Evolutionary conservation across 1,140 invertebrate genomes (phyloP), one percentile per base, ranked within the genome.

Genomic region (Drosophila obscura): DNA sequence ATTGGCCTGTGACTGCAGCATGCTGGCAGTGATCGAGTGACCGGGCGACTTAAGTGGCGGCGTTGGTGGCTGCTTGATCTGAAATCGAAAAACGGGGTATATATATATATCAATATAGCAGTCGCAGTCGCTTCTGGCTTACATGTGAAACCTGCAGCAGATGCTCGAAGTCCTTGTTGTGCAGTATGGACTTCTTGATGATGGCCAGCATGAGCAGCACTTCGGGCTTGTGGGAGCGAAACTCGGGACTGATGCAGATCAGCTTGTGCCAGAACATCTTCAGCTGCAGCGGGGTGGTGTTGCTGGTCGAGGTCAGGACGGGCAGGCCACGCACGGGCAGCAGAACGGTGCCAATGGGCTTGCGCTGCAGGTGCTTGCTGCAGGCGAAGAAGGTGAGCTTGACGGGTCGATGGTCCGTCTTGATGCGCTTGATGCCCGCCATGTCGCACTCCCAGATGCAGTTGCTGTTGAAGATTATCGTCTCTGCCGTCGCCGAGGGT

Each of bases 361-460:
- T 85, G 0, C 76, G 66, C 9, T 73, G 53, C 6, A 22, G 13
- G 7, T 45, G 43, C 4, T 9, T 9, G 7, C 46, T 64, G 24
- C 73, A 69, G 11, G 80, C 43, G 19, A 51, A 77, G 43, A 88
- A 90, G 8, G 75, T 73, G 5, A 91, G 11, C 56, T 91, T 91
- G 0, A 91, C 80, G 6, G 90, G 90, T 0, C 90, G 79, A 53
- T 91, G 87, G 9, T 91, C 90, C 0, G 85, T 91, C 55, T 91
- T 91, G 7, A 91, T 83, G 35, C 85, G 79, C 56, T 91, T 91
- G 13, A 91, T 74, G 4, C 87, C 89, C 0, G 68, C 56, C 41
- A 91, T 68, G 19, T 87, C 85, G 16, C 84, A 83, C 46, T 91
- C 90, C 90, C 90, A 91, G 45, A 91, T 81, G 45, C 90, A 91